These are phyloP conservation scores for Trinectes maculatus DNA, from an alignment of 2,113 vertebrate genomes.

Conservation along the genomic window DNA sequence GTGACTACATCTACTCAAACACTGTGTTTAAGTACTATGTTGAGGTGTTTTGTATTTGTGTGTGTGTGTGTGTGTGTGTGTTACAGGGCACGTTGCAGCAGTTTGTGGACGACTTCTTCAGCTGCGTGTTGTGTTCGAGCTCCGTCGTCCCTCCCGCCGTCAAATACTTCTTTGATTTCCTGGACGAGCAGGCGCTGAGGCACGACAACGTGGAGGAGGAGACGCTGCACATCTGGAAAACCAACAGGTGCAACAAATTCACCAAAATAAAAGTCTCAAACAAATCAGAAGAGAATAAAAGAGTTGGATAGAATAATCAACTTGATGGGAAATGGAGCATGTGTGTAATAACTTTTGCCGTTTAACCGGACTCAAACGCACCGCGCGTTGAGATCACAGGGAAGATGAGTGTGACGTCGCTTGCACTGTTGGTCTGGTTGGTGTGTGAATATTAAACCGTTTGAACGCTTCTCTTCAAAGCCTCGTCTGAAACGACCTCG, in stretches of 20 bases:
- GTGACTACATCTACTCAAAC: too few relatives aligned
- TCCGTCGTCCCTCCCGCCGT: constrained; percentile 91
- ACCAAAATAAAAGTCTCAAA: too few relatives aligned
- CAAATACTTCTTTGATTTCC: constrained; percentile 98
- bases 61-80: constrained; percentile 24
- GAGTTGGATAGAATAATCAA: too few relatives aligned
- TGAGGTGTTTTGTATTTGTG: too few relatives aligned
- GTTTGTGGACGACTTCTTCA: constrained; percentile 97
- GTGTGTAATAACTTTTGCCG: too few relatives aligned
- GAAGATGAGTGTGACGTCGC: too few relatives aligned
- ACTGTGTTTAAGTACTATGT: too few relatives aligned
- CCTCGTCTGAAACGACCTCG: constrained; percentile 23
- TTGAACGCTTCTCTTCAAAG: constrained; percentile 43
- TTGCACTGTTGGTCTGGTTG: not conserved
- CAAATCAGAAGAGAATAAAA: too few relatives aligned
- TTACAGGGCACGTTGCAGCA: constrained; percentile 95
- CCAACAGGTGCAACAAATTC: constrained; percentile 85
- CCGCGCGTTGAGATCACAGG: too few relatives aligned
- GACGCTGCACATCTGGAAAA: constrained; percentile 99
- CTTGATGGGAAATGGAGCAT: too few relatives aligned
- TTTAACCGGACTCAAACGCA: too few relatives aligned
- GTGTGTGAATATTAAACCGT: too few relatives aligned
- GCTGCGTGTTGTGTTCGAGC: constrained; percentile 89
- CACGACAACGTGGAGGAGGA: constrained; percentile 96
- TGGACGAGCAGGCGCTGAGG: constrained; percentile 94